Base-by-base conservation (phyloP, 2,797 vertebrate genomes). In the Falco columbarius region DNA sequence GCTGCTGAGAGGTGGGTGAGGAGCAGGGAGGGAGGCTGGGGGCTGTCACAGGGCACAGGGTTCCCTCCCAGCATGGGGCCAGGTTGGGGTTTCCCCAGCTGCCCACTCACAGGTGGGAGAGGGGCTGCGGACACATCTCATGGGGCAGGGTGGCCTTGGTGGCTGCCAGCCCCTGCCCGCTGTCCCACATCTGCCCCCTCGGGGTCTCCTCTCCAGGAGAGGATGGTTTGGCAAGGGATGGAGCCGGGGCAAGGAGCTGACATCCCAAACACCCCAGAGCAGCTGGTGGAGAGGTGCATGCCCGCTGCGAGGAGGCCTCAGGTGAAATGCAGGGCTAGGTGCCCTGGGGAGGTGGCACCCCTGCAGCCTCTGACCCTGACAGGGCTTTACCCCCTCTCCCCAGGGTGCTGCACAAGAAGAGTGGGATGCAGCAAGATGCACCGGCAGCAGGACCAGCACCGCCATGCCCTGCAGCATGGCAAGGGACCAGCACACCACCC, bases 1-100 rank as follows among this genome's bases (percentile, higher is more conserved):
- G 61, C 86, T 86, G 77, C 90, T 44, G 67, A 94, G 83, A 96
- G 94, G 94, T 94, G 91, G 75, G 95, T 96, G 79, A 81, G 62
- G 81, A 86, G 38, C 12, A 3, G 4, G 32, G 32, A 61, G 5
- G 0, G 6, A 59, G 46, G 19, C 34, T 67, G 56, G 51, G 67
- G 38, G 29, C 34, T 80, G 36, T 77, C 3, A 1, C 2, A 72
- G 54, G 16, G 30, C n/a, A 46, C 2, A 1, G 38, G 46, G 72
- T 59, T 54, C 58, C 34, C 61, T 91, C 30, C 47, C 0, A 0
- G 21, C 3, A 0, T 0, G 10, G n/a, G 68, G 22, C n/a, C 0
- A 3, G 15, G 1, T 0, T 18, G 42, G 5, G 5, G 4, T 75
- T 89, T 72, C 21, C 36, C 36, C 52, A 76, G 51, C n/a, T 76